These are phyloP conservation scores for Nyctibius grandis DNA, from an alignment of 2,797 vertebrate genomes.

Conservation along the genomic window DNA sequence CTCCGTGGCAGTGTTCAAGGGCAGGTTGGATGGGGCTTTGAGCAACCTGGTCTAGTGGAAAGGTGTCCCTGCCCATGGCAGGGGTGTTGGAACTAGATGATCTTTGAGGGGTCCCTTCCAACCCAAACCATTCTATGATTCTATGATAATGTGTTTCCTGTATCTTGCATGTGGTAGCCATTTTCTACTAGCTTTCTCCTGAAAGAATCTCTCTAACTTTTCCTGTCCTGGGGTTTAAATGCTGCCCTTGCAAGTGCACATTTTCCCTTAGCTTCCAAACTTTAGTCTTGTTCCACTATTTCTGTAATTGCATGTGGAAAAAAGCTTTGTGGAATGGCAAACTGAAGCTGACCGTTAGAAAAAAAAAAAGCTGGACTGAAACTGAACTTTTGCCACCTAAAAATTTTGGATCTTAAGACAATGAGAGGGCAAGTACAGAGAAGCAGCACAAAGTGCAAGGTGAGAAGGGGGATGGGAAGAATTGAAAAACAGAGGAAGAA, in stretches of 20 bases:
- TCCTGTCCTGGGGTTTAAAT: neutral
- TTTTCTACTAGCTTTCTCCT: neutral
- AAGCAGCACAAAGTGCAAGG: neutral
- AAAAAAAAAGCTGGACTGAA: neutral
- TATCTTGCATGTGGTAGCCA: neutral
- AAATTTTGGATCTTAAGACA: neutral
- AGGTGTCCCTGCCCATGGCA: too few species aligned
- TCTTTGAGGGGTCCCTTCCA: too few species aligned
- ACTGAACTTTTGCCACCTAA: neutral
- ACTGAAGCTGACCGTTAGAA: neutral
- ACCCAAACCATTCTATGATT: too few species aligned
- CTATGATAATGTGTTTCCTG: neutral
- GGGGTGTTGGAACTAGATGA: too few species aligned
- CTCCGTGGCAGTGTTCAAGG: too few species aligned
- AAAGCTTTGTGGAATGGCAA: neutral
- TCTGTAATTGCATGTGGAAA: neutral
- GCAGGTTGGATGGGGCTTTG: too few species aligned
- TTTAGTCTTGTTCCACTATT: neutral
- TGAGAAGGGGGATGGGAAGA: neutral
- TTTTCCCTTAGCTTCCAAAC: neutral
- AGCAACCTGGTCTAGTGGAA: too few species aligned
- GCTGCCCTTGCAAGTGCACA: neutral
- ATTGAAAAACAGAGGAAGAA: neutral
- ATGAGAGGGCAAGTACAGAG: neutral
- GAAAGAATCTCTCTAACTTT: neutral